phyloP scores from a whole-genome alignment of 2,113 vertebrate genomes.

The Ivindomyrus marchei region DNA sequence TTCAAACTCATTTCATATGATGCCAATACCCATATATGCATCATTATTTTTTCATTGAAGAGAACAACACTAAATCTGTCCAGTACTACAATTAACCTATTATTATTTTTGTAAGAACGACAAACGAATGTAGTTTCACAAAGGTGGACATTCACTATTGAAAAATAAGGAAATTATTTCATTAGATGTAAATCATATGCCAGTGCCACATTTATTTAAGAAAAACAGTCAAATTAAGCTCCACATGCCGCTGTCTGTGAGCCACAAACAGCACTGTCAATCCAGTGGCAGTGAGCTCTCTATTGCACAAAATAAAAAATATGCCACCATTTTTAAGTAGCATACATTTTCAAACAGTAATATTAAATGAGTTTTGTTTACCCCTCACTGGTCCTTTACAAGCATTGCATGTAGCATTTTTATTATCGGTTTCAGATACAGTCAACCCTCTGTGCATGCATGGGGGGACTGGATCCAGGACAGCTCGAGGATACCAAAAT shows the following conservation, averaged over 20 bases:
- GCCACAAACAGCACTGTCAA: background rate
- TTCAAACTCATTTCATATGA: background rate
- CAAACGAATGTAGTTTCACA: too few species aligned
- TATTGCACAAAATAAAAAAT: background rate
- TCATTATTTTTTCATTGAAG: background rate
- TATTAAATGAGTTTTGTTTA: background rate
- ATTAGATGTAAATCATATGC: background rate
- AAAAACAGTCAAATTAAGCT: background rate
- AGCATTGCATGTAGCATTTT: background rate
- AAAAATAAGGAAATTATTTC: background rate
- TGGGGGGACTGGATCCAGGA: background rate
- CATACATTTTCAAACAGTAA: background rate
- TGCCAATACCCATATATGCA: background rate
- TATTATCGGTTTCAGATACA: background rate
- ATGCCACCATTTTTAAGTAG: background rate
- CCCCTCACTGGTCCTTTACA: background rate
- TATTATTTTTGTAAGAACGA: background rate
- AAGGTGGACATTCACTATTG: background rate
- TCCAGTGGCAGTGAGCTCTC: background rate
- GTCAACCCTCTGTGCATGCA: background rate
- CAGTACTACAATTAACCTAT: background rate
- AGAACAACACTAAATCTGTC: too few species aligned
- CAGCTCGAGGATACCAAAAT: background rate
- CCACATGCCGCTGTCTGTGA: background rate
- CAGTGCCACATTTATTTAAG: background rate